A percentile compares a stretch with the other conserved stretches of the same genome.
Evolutionary conservation across 2,797 vertebrate genomes (phyloP).

Genomic region (Eospalax fontanierii): DNA sequence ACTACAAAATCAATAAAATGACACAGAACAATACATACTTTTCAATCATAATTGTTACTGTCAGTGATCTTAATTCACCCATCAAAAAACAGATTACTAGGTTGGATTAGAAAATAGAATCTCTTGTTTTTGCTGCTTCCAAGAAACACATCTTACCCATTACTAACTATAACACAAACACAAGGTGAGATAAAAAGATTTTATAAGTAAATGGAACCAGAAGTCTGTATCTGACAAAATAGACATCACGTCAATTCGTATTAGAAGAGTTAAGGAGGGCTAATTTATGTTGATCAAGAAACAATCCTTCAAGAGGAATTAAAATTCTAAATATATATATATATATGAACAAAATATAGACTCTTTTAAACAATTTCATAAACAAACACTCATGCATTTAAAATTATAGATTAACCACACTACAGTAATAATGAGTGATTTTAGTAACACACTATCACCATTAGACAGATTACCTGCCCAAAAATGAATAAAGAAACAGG

Average conservation of each 20-base stretch:
- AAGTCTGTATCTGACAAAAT: neutral
- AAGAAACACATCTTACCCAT: neutral
- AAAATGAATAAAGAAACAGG: neutral
- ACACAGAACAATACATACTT: neutral
- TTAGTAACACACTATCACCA: neutral
- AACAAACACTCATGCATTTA: constrained; percentile 18
- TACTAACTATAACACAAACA: too few species aligned
- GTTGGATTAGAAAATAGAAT: neutral
- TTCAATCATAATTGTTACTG: neutral
- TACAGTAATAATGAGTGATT: neutral
- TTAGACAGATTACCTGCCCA: neutral
- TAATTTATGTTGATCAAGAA: neutral
- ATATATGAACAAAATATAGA: constrained; percentile 1
- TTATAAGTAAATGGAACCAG: neutral
- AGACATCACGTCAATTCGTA: neutral
- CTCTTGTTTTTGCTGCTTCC: neutral
- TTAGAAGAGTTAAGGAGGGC: neutral
- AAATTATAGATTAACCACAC: neutral
- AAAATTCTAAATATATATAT: constrained; percentile 23
- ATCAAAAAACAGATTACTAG: neutral
- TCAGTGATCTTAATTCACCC: neutral
- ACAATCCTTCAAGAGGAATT: neutral
- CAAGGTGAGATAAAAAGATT: neutral
- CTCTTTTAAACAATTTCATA: neutral
- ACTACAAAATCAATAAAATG: neutral